phyloP scores from a whole-genome alignment of 2,797 vertebrate genomes.

The Natrix natrix region DNA sequence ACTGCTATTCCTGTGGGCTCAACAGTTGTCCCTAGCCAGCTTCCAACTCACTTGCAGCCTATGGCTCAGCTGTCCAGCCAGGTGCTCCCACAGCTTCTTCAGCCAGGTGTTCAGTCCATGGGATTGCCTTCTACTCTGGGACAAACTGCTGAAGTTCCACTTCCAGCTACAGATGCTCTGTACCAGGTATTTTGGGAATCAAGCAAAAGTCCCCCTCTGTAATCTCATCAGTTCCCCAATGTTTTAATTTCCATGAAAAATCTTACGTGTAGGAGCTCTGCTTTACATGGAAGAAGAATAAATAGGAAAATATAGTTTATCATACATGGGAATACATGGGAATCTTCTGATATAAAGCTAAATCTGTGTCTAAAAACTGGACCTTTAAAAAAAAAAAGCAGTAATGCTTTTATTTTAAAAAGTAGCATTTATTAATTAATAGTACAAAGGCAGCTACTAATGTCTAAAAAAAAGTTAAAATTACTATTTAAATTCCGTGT shows the following conservation, averaged over 20 bases:
- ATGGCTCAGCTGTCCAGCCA: slow-evolving; percentile 76
- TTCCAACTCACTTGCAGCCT: slow-evolving; percentile 72
- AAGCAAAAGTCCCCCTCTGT: slow-evolving; percentile 57
- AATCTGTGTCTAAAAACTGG: not conserved
- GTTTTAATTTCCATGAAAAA: not conserved
- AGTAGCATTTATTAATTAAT: not conserved
- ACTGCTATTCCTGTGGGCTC: slow-evolving; percentile 65
- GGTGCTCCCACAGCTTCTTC: slow-evolving; percentile 78
- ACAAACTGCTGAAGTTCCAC: slow-evolving; percentile 79
- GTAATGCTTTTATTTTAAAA: slow-evolving; percentile 5
- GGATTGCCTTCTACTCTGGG: slow-evolving; percentile 85
- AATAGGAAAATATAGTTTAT: not conserved
- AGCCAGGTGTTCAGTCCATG: slow-evolving; percentile 79
- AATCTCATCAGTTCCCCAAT: slow-evolving; percentile 7
- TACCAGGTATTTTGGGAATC: slow-evolving; percentile 85
- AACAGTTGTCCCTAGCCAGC: slow-evolving; percentile 68
- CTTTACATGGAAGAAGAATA: slow-evolving; percentile 28
- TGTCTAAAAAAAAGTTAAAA: not conserved
- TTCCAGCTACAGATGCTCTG: slow-evolving; percentile 81
- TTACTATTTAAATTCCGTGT: not conserved
- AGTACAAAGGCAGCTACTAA: not conserved
- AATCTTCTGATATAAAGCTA: not conserved
- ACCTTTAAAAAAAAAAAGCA: not conserved
- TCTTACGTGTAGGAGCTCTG: not conserved
- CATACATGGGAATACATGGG: not conserved